Evolutionary conservation across 2,113 vertebrate species (phyloP).

Genomic region (Saguinus imperator): DNA sequence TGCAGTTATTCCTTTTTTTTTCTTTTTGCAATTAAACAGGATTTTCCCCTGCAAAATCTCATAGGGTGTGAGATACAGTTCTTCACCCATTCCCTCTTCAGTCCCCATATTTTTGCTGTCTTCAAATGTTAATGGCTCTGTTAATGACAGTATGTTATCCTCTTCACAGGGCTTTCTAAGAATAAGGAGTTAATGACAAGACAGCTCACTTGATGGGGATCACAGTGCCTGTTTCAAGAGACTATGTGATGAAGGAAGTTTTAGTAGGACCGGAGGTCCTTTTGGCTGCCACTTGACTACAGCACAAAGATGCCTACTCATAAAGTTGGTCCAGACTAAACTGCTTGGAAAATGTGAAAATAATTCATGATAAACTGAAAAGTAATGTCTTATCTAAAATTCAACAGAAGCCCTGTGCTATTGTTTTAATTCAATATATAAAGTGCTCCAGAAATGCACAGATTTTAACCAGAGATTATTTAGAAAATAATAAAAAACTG

Average conservation of each 20-base stretch:
- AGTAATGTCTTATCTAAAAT: background rate
- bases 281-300: background rate
- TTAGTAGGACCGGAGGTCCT: background rate
- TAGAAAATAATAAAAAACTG: background rate
- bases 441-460: background rate
- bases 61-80: background rate
- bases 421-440: background rate
- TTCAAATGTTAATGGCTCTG: constrained; percentile 59
- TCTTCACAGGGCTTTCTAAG: constrained; percentile 35
- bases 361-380: constrained; percentile 38
- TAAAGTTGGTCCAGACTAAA: constrained; percentile 18
- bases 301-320: background rate
- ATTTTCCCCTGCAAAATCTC: background rate
- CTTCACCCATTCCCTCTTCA: background rate
- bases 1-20: background rate
- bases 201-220: constrained; percentile 15
- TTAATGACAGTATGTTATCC: constrained; percentile 16
- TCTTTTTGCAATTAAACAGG: background rate
- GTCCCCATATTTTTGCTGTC: background rate
- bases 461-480: constrained; percentile 40
- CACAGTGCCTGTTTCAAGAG: constrained; percentile 35
- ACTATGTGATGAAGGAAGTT: background rate
- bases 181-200: constrained; percentile 51
- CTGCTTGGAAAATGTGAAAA: constrained; percentile 40
- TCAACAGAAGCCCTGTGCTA: background rate